phyloP scores from a whole-genome alignment of 2,113 vertebrate genomes.

The Pseudorasbora parva region DNA sequence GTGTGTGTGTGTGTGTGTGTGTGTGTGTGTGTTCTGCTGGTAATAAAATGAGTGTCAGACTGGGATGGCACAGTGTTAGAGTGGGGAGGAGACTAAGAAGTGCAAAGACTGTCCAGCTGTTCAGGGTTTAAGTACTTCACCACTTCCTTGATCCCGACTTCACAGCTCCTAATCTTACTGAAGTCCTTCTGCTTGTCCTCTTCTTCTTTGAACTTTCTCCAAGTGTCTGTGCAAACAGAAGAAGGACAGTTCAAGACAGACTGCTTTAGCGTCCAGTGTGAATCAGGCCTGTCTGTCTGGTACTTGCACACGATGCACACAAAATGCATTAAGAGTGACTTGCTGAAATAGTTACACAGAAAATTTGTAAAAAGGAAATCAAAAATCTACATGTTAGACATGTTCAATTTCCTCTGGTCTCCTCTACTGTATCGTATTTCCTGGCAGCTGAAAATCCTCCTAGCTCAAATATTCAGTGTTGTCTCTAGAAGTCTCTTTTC shows the following conservation, averaged over 20 bases:
- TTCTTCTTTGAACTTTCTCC: conserved; percentile 76
- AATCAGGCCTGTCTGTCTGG: neutral
- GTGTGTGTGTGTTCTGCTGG: conserved; percentile 20
- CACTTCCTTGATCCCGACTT: conserved; percentile 75
- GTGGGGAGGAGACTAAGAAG: conserved; percentile 60
- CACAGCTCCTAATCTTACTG: conserved; percentile 68
- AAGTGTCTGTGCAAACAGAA: conserved; percentile 65
- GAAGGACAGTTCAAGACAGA: neutral
- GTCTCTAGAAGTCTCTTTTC: neutral
- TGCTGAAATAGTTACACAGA: neutral
- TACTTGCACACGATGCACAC: neutral
- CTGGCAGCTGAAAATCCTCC: conserved; percentile 26
- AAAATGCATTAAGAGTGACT: neutral
- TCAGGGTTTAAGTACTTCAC: conserved; percentile 75
- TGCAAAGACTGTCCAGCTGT: conserved; percentile 72
- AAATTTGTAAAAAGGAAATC: conserved; percentile 36
- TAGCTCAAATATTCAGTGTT: neutral
- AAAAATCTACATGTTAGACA: conserved; percentile 10
- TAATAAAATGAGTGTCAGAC: conserved; percentile 46
- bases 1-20: neutral
- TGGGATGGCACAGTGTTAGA: conserved; percentile 28
- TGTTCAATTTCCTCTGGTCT: conserved; percentile 48
- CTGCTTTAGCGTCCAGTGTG: neutral
- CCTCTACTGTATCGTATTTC: conserved; percentile 10
- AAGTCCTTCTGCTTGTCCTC: conserved; percentile 67